Evolutionary conservation across 1,140 invertebrate species (phyloP).

Genomic region (Leptestheria dahalacensis): DNA sequence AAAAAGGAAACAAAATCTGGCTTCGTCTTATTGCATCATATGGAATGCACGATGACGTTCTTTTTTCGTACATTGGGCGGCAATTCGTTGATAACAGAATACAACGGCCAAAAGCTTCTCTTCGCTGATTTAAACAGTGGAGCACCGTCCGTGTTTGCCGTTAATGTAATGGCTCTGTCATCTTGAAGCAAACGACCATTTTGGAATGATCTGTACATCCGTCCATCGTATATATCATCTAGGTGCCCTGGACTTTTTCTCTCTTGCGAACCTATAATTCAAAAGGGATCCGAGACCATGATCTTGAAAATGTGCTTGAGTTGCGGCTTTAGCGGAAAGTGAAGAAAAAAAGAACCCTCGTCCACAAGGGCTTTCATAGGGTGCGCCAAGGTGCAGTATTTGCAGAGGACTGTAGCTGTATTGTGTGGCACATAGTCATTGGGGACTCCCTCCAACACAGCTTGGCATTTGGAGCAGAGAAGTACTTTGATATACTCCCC

Average conservation of each 20-base stretch:
- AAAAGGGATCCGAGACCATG: not conserved
- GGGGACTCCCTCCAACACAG: no score
- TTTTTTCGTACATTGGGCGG: not conserved
- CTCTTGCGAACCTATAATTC: not conserved
- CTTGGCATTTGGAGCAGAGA: no score
- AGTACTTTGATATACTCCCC: no score
- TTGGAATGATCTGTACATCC: not conserved
- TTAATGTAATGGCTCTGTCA: not conserved
- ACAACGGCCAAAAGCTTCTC: not conserved
- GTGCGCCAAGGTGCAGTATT: no score
- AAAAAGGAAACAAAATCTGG: not conserved
- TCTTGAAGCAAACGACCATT: not conserved
- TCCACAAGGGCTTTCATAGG: not conserved
- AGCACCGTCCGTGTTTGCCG: not conserved
- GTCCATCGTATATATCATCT: not conserved
- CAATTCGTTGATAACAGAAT: not conserved
- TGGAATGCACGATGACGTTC: not conserved
- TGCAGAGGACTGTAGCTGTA: no score
- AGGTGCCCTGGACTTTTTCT: not conserved
- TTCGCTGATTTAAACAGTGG: not conserved
- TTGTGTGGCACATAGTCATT: no score
- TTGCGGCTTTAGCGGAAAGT: not conserved
- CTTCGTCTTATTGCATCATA: not conserved
- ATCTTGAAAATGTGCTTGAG: not conserved
- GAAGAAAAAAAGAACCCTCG: not conserved